phyloP scores from a whole-genome alignment of 2,113 vertebrate genomes.

The Tachycineta bicolor region DNA sequence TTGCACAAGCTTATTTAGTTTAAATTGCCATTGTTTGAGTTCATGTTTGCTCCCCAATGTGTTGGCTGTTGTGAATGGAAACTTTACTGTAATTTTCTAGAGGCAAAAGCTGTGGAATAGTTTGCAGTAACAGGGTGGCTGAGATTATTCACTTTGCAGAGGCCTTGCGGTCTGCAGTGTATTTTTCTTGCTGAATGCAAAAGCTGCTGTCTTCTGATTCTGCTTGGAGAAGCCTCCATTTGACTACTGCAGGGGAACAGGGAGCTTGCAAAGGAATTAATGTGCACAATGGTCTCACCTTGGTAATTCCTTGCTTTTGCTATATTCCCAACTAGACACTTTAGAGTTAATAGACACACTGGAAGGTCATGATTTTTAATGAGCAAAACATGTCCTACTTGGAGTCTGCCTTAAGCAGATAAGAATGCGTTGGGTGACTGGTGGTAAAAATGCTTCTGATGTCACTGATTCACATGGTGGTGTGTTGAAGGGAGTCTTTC shows the following conservation, averaged over 20 bases:
- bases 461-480: slow-evolving; percentile 19
- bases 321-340: not conserved
- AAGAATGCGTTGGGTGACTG: slow-evolving; percentile 55
- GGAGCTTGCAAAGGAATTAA: not conserved
- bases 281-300: not conserved
- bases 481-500: slow-evolving; percentile 28
- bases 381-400: slow-evolving; percentile 20
- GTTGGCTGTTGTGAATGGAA: not conserved
- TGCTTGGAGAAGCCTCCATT: not conserved
- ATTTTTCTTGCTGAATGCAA: not conserved
- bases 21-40: not conserved
- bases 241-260: not conserved
- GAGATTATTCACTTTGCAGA: not conserved
- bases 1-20: not conserved
- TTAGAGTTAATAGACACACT: not conserved
- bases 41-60: not conserved
- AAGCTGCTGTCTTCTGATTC: not conserved
- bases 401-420: slow-evolving; percentile 57
- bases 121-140: not conserved
- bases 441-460: slow-evolving; percentile 50
- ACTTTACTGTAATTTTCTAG: not conserved
- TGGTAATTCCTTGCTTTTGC: not conserved
- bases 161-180: not conserved
- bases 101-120: not conserved
- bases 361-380: slow-evolving; percentile 20